Evolutionary conservation across 2,797 vertebrate genomes (phyloP).

Genomic region (Ambastaia sidthimunki): DNA sequence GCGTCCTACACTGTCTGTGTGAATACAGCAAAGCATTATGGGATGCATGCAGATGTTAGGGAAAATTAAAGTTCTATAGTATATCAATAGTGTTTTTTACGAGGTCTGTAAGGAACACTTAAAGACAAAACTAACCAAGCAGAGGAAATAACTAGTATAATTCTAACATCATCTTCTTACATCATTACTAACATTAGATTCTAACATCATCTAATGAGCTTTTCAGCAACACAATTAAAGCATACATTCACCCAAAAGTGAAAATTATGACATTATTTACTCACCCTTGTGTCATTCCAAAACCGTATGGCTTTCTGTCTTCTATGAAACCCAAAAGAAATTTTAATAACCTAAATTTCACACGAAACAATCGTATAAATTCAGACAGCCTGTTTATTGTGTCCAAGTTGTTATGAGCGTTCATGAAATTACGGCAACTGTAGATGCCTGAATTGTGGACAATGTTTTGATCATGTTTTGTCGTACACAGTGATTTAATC

Average conservation of each 20-base stretch:
- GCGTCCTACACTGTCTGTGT: not conserved
- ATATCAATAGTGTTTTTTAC: not conserved
- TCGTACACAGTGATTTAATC: too few relatives aligned
- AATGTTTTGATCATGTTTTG: too few relatives aligned
- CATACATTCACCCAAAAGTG: not conserved
- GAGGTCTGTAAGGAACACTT: not conserved
- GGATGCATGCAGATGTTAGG: not conserved
- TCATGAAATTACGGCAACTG: too few relatives aligned
- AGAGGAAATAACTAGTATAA: constrained; percentile 5
- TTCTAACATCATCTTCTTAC: not conserved
- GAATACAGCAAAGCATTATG: not conserved
- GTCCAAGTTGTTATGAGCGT: not conserved
- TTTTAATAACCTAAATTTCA: not conserved
- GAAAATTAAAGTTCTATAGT: not conserved
- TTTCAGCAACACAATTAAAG: not conserved
- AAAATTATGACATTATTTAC: not conserved
- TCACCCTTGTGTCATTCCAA: not conserved
- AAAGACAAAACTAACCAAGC: constrained; percentile 20
- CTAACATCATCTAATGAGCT: not conserved
- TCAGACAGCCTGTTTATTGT: too few relatives aligned
- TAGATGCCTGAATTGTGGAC: too few relatives aligned
- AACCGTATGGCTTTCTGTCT: not conserved
- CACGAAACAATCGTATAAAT: too few relatives aligned
- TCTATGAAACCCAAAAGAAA: not conserved
- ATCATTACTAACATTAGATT: too few relatives aligned